Evolutionary conservation across 2,797 vertebrate species (phyloP).

Genomic region (Hapalemur alaotrensis): DNA sequence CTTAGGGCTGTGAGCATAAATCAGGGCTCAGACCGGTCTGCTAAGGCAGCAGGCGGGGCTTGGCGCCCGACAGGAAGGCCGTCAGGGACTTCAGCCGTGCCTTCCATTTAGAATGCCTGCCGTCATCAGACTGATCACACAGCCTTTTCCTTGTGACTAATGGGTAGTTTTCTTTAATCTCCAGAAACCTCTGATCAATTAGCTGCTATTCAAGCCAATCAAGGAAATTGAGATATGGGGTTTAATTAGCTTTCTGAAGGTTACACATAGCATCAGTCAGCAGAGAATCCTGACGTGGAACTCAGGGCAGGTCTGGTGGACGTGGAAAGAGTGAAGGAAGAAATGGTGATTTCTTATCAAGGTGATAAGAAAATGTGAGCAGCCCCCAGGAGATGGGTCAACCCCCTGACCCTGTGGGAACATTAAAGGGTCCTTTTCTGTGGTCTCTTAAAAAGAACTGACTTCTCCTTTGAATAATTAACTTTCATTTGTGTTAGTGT

Average conservation of each 20-base stretch:
- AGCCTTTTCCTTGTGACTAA: conserved; percentile 51
- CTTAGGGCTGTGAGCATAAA: not conserved
- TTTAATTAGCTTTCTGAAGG: conserved; percentile 63
- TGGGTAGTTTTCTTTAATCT: conserved; percentile 66
- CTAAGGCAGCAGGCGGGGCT: not conserved
- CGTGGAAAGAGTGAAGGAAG: accelerated
- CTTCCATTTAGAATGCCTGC: conserved; percentile 26
- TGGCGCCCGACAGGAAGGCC: not conserved
- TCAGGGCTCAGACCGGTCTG: not conserved
- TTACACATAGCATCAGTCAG: not conserved
- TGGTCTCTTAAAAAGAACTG: no score
- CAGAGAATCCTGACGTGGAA: not conserved
- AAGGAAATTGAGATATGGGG: conserved; percentile 41
- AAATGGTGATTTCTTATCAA: no score
- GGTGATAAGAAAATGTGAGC: accelerated
- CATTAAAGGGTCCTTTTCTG: accelerated
- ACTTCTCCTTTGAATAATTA: not conserved
- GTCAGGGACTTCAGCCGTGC: not conserved
- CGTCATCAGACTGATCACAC: conserved; percentile 34
- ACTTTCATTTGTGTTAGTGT: not conserved
- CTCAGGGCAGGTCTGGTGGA: not conserved
- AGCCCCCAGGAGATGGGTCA: accelerated
- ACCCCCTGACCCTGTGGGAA: accelerated
- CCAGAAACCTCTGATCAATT: conserved; percentile 74
- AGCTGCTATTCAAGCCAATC: conserved; percentile 71